These are phyloP conservation scores for Hyperoplus immaculatus DNA, from an alignment of 2,797 vertebrate genomes.

Conservation along the genomic window DNA sequence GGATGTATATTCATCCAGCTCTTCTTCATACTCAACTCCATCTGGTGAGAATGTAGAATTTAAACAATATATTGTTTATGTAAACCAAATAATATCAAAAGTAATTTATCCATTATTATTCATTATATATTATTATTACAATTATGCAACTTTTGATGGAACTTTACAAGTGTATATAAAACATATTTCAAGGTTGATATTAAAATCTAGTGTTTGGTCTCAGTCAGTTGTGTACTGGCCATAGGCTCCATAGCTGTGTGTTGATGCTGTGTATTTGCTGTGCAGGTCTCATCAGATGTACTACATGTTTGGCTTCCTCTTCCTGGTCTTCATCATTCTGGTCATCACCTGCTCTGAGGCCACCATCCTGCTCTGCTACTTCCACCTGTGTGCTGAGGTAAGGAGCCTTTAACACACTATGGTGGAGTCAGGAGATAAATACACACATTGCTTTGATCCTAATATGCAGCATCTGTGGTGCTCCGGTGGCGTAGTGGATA, in stretches of 20 bases:
- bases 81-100: too few species aligned
- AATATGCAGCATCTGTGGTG: background rate
- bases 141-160: background rate
- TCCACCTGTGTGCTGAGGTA: slow-evolving; percentile 96
- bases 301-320: slow-evolving; percentile 97
- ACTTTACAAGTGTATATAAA: background rate
- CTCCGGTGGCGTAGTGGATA: too few species aligned
- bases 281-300: slow-evolving; percentile 97
- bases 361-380: slow-evolving; percentile 95
- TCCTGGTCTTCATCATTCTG: slow-evolving; percentile 95
- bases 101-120: too few species aligned
- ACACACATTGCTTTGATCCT: background rate
- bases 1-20: slow-evolving; percentile 97
- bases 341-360: slow-evolving; percentile 96
- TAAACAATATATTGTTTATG: too few species aligned
- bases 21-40: slow-evolving; percentile 97
- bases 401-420: background rate
- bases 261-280: background rate
- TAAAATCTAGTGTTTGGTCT: too few species aligned
- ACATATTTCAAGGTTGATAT: too few species aligned
- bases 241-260: background rate
- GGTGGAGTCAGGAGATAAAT: background rate
- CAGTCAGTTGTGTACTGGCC: background rate
- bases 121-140: background rate
- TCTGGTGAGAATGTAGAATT: slow-evolving; percentile 87